Percentiles rank a stretch among this genome's conserved stretches.
Evolutionary conservation across 2,797 vertebrate genomes (phyloP).

Genomic region (Atherinosoma microstoma): DNA sequence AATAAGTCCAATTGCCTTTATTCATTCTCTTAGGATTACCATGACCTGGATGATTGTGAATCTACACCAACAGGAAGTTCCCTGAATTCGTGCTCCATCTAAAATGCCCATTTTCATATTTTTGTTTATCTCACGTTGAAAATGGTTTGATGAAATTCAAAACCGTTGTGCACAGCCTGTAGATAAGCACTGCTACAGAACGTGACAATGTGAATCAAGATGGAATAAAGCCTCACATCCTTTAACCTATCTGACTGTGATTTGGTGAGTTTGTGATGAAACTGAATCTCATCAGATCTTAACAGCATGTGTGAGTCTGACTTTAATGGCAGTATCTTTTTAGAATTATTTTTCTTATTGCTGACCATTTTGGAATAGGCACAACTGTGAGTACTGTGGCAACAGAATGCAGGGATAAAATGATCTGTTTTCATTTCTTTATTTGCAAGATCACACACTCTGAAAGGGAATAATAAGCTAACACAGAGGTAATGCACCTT

Average conservation of each 20-base stretch:
- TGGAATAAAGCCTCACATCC: neutral
- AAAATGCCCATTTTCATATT: conserved; percentile 10
- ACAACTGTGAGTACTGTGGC: neutral
- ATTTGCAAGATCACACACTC: conserved; percentile 23
- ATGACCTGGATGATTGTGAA: too few species aligned
- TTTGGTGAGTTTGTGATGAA: neutral
- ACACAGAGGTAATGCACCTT: conserved; percentile 39
- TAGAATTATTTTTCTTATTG: neutral
- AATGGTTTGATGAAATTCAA: conserved; percentile 5
- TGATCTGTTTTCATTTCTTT: conserved; percentile 20
- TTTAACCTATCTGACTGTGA: neutral
- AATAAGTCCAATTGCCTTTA: too few species aligned
- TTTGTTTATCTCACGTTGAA: conserved; percentile 22
- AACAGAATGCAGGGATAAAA: conserved; percentile 1
- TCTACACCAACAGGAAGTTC: neutral
- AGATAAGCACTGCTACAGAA: neutral
- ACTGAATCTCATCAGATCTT: neutral
- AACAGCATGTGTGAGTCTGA: too few species aligned
- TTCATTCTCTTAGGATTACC: neutral
- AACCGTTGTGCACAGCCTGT: neutral
- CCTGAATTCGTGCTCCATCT: conserved; percentile 14
- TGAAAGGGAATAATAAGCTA: conserved; percentile 20
- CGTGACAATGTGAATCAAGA: neutral
- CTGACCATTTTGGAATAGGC: neutral
- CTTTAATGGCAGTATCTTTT: neutral